Evolutionary conservation across 2,888 invertebrate genomes (phyloP).

Genomic region (Temnothorax ravouxi): DNA sequence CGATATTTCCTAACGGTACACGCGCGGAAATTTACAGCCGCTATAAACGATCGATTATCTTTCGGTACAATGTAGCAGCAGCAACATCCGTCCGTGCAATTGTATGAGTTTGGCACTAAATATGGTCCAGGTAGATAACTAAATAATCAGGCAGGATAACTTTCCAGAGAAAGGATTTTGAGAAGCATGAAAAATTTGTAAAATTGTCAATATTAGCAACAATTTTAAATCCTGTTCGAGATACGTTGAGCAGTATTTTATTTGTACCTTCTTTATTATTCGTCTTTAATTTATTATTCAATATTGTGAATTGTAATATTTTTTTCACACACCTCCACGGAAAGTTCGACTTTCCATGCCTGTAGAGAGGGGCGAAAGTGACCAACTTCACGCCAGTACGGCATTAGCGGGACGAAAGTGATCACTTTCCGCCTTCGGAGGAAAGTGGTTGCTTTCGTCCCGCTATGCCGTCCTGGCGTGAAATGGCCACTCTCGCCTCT

Average conservation of each 20-base stretch:
- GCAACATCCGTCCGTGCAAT: slow-evolving; percentile 39
- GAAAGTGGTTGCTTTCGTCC: too few species aligned
- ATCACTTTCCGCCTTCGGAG: too few species aligned
- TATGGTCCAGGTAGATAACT: slow-evolving; percentile 14
- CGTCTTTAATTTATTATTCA: background rate
- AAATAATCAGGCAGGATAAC: slow-evolving; percentile 15
- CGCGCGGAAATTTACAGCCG: slow-evolving; percentile 56
- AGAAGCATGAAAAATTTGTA: background rate
- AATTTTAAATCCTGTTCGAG: background rate
- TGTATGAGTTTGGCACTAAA: slow-evolving; percentile 30
- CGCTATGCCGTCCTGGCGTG: too few species aligned
- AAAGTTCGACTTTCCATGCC: too few species aligned
- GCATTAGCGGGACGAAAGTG: too few species aligned
- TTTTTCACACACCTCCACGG: too few species aligned
- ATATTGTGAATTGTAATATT: background rate
- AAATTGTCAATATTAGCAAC: background rate
- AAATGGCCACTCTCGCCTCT: too few species aligned
- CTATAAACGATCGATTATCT: slow-evolving; percentile 68
- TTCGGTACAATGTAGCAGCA: slow-evolving; percentile 24
- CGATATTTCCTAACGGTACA: slow-evolving; percentile 56
- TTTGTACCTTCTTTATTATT: background rate
- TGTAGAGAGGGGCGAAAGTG: too few species aligned
- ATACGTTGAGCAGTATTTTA: background rate
- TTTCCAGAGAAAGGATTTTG: background rate
- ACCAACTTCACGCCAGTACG: too few species aligned